Evolutionary conservation across 2,113 vertebrate species (phyloP), one percentile per base, ranked within the genome.

Genomic region (Hypocryptadius cinnamomeus): DNA sequence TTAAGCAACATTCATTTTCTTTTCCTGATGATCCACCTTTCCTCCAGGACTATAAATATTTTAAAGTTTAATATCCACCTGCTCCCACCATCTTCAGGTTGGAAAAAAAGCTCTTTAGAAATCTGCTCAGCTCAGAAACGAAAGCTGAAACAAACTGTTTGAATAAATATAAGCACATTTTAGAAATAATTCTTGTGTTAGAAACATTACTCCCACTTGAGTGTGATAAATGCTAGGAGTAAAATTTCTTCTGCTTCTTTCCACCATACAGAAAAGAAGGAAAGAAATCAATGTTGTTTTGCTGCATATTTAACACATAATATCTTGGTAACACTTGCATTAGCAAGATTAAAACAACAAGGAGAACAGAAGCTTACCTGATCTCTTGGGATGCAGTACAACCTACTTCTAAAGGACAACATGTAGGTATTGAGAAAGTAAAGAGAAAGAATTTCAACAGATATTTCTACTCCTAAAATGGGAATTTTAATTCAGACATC

Each of bases 101-200:
- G 50, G 39, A 50, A 82, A 72, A 63, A 69, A 37, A 77, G 39
- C 56, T 89, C 71, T 81, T 90, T 27, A 51, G 31, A 90, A 96
- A 74, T 21, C 51, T 40, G 28, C n/a, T 74, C 85, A 86, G 83
- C 72, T 69, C 4, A 6, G 72, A 88, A 93, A 87, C 1, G 7
- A 92, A 93, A 92, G 60, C 80, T 88, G 79, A 90, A 92, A 88
- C 79, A 93, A 93, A 79, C 37, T 88, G 44, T 54, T 78, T 59
- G 48, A 94, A 92, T 76, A 82, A 92, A 95, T 74, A 47, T 28
- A 51, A 39, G 25, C n/a, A 21, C 56, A 81, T 66, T 89, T 82
- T 66, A 83, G 79, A 94, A 78, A 79, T 77, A 91, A 92, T 69
- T 86, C 51, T 45, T 31, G 28, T 54, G 59, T 77, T 89, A 77